Evolutionary conservation across 2,888 invertebrate species (phyloP).

Genomic region (Sthenelais limicola): DNA sequence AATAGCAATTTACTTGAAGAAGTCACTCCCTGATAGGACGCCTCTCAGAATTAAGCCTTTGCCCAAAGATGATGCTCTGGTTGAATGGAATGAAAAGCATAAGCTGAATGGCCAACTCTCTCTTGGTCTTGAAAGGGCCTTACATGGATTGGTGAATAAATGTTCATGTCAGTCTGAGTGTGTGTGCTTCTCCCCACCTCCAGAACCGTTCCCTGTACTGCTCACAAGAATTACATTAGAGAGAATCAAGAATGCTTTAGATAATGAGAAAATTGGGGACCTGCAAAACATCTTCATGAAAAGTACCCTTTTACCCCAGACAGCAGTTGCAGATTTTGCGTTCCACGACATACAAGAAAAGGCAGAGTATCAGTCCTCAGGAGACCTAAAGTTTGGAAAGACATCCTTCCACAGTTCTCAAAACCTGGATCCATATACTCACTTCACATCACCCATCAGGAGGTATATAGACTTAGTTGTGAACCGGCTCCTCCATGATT

Average conservation of each 20-base stretch:
- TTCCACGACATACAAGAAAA: slow-evolving; percentile 46
- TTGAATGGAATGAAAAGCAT: slow-evolving; percentile 13
- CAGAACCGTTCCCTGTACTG: too few species aligned
- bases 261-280: neutral
- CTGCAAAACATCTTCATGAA: neutral
- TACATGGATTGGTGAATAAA: too few species aligned
- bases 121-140: slow-evolving; percentile 67
- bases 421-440: slow-evolving; percentile 89
- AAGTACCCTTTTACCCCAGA: neutral
- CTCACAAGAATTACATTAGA: too few species aligned
- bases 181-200: neutral
- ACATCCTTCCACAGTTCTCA: slow-evolving; percentile 84
- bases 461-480: slow-evolving; percentile 89
- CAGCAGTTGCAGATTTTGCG: slow-evolving; percentile 13
- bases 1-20: slow-evolving; percentile 8
- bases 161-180: too few species aligned
- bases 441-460: slow-evolving; percentile 94
- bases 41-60: slow-evolving; percentile 7
- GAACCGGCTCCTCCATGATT: slow-evolving; percentile 81
- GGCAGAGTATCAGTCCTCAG: slow-evolving; percentile 68
- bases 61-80: slow-evolving; percentile 11
- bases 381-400: slow-evolving; percentile 46
- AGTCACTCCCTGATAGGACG: neutral
- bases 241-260: too few species aligned
- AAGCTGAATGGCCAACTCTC: neutral